These are phyloP conservation scores for Scaptomyza tumidula DNA, from an alignment of 2,888 invertebrate species.

Conservation along the genomic window DNA sequence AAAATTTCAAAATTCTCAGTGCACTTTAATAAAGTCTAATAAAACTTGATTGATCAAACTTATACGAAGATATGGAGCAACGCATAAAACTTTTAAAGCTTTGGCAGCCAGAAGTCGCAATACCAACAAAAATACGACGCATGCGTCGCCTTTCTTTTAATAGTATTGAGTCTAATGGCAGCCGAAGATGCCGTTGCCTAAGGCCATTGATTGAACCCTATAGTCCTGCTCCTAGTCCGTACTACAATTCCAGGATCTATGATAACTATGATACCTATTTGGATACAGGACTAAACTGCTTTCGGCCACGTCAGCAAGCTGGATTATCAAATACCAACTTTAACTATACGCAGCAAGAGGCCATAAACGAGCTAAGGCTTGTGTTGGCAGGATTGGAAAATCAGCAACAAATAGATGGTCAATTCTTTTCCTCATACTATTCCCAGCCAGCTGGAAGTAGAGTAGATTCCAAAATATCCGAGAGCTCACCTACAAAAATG, in stretches of 20 bases:
- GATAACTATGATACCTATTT: neutral
- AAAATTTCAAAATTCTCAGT: conserved; percentile 38
- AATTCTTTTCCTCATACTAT: neutral
- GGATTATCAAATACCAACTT: neutral
- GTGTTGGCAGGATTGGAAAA: conserved; percentile 27
- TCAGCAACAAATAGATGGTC: neutral
- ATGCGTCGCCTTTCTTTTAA: conserved; percentile 52
- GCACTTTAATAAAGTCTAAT: neutral
- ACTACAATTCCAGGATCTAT: neutral
- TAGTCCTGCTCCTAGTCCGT: neutral
- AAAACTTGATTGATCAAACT: conserved; percentile 7
- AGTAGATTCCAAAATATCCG: neutral
- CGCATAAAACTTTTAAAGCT: conserved; percentile 7
- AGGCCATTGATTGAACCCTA: neutral
- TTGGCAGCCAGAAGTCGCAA: conserved; percentile 4
- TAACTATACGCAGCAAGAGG: neutral
- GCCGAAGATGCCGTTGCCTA: neutral
- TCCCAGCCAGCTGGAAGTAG: neutral
- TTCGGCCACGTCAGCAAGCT: neutral
- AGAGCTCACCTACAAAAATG: neutral
- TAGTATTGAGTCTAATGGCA: conserved; percentile 41
- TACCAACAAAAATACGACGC: conserved; percentile 28
- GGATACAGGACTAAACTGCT: neutral
- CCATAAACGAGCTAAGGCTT: conserved; percentile 23
- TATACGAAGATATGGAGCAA: conserved; percentile 11